A percentile compares a stretch with the other conserved stretches of the same genome.
Evolutionary conservation across 1,140 invertebrate genomes (phyloP).

Genomic region (Drosophila nasuta): DNA sequence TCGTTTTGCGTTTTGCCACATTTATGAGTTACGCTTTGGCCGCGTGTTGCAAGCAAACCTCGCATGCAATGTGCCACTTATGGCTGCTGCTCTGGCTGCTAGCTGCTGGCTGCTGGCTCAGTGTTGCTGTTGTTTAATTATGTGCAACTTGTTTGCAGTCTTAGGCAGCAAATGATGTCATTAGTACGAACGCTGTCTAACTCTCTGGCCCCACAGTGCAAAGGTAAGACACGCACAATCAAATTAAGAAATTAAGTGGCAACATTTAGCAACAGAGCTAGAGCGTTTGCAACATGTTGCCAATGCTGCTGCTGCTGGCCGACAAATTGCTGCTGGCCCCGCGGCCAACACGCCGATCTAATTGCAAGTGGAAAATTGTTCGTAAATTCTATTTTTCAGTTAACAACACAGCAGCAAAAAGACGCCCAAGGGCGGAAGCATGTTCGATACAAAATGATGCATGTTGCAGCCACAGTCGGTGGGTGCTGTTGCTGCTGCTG

Average conservation of each 20-base stretch:
- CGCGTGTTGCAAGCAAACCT: conserved; percentile 64
- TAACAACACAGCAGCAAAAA: conserved; percentile 17
- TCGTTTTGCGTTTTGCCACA: conserved; percentile 77
- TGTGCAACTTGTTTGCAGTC: conserved; percentile 49
- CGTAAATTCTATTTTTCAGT: conserved; percentile 56
- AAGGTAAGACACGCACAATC: conserved; percentile 60
- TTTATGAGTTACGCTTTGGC: conserved; percentile 74
- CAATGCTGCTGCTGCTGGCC: conserved; percentile 22
- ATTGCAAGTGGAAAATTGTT: conserved; percentile 70
- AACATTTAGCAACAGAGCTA: conserved; percentile 58
- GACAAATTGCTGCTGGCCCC: conserved; percentile 50
- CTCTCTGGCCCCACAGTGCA: conserved; percentile 32
- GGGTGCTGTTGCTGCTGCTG: conserved; percentile 17
- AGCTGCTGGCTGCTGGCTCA: conserved; percentile 15
- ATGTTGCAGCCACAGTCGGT: conserved; percentile 17
- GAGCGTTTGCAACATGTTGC: conserved; percentile 59
- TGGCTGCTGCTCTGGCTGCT: conserved; percentile 14
- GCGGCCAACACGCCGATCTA: conserved; percentile 70
- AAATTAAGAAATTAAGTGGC: conserved; percentile 78
- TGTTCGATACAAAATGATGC: conserved; percentile 16
- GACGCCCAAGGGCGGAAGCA: conserved; percentile 39
- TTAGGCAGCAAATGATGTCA: conserved; percentile 70
- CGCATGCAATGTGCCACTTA: conserved; percentile 64
- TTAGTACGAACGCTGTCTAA: conserved; percentile 51
- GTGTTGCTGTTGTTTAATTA: conserved; percentile 40